Conservation (phyloP, 2,113 vertebrate genomes). For the Motacilla alba region DNA sequence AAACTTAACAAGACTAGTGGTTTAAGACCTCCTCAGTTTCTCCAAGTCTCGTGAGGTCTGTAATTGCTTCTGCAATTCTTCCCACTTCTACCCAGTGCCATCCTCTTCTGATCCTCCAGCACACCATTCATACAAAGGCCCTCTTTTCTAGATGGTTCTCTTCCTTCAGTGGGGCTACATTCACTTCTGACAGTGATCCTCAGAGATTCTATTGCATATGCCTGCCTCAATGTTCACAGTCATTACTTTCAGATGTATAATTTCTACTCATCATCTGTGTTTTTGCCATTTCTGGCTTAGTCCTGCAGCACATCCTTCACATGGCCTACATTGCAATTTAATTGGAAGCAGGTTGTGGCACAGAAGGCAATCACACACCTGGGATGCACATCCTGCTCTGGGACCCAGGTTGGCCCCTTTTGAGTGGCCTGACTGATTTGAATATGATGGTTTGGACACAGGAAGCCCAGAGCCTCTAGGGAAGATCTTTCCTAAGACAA, state of each 20-base stretch:
- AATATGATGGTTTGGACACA: not conserved
- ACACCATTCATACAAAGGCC: not conserved
- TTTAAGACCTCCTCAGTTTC: not conserved
- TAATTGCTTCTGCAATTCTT: not conserved
- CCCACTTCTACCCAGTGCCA: not conserved
- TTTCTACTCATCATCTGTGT: not conserved
- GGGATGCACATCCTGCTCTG: not conserved
- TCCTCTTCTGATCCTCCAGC: not conserved
- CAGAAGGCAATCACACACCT: not conserved
- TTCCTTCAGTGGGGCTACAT: not conserved
- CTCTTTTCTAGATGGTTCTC: not conserved
- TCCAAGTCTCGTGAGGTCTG: not conserved
- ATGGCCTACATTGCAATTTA: not conserved
- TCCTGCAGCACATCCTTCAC: not conserved
- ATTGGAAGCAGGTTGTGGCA: constrained; percentile 24
- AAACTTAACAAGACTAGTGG: not conserved
- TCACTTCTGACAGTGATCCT: not conserved
- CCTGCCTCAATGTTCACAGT: not conserved
- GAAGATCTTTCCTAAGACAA: not conserved
- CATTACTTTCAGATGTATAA: not conserved
- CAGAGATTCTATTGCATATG: not conserved
- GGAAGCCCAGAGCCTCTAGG: not conserved
- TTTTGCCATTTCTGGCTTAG: constrained; percentile 28
- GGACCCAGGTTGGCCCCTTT: not conserved
- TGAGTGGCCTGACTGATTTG: not conserved